phyloP scores from a whole-genome alignment of 2,113 vertebrate species.

The Cisticola juncidis region DNA sequence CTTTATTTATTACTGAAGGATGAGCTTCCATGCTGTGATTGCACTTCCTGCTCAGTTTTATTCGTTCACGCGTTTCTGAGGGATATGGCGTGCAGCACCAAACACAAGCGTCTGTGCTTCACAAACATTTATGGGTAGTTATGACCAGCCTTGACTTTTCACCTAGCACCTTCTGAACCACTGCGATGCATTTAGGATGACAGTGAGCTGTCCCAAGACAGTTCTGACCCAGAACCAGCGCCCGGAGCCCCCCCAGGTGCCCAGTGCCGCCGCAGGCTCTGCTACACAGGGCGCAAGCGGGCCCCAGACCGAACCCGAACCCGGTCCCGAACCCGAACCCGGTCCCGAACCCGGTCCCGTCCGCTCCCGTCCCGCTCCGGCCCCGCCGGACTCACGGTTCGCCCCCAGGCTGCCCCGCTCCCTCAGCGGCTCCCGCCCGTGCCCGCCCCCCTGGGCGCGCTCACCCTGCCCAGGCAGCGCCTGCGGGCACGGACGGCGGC shows the following conservation, averaged over 20 bases:
- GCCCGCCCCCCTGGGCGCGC: not conserved
- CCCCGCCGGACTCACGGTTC: not conserved
- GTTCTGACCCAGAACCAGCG: too few relatives aligned
- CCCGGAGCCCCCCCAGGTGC: not conserved
- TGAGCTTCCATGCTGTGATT: accelerated
- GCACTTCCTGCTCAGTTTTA: not conserved
- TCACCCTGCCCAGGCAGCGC: not conserved
- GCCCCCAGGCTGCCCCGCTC: not conserved
- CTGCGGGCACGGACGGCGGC: not conserved
- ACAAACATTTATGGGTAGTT: not conserved
- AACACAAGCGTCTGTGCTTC: not conserved
- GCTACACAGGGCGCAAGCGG: not conserved
- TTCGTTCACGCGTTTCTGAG: not conserved
- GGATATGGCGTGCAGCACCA: accelerated
- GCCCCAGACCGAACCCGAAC: not conserved
- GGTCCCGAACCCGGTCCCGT: not conserved
- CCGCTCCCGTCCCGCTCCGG: not conserved
- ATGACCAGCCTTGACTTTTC: not conserved
- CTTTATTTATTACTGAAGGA: not conserved
- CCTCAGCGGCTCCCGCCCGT: not conserved
- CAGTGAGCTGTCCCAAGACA: not conserved
- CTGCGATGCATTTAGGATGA: accelerated
- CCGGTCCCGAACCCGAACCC: not conserved
- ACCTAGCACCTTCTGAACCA: not conserved
- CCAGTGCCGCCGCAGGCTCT: not conserved